Evolutionary conservation across 2,797 vertebrate genomes (phyloP).

Genomic region (Pangasius krempfi): DNA sequence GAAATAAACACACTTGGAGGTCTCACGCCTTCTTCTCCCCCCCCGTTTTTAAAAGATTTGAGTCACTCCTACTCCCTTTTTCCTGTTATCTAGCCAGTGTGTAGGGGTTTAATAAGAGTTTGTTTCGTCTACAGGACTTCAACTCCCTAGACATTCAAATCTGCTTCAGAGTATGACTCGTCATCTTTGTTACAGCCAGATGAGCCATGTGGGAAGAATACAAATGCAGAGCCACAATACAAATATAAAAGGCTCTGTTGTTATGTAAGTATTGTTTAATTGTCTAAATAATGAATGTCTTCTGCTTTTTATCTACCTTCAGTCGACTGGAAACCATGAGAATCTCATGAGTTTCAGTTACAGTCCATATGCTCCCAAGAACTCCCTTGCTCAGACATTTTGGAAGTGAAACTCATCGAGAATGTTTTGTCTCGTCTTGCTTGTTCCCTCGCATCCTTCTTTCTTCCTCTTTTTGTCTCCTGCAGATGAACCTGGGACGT

Average conservation of each 20-base stretch:
- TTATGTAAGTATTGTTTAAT: background rate
- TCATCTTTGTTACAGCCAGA: conserved; percentile 8
- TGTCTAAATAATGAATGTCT: background rate
- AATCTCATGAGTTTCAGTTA: background rate
- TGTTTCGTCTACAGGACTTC: conserved; percentile 21
- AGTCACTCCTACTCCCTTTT: conserved; percentile 19
- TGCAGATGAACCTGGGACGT: background rate
- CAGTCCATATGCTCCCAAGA: conserved; percentile 1
- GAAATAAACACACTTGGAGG: conserved; percentile 26
- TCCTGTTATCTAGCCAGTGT: conserved; percentile 20
- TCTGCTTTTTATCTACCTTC: background rate
- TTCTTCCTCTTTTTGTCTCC: background rate
- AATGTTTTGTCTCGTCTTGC: background rate
- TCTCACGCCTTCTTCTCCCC: background rate
- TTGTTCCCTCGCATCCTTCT: background rate
- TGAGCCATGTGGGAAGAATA: background rate
- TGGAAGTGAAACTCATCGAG: background rate
- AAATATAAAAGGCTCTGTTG: background rate
- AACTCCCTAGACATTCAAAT: conserved; percentile 18
- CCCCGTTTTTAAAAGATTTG: background rate
- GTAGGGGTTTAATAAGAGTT: conserved; percentile 7
- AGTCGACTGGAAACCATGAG: background rate
- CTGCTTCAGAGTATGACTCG: background rate
- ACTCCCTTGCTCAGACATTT: background rate
- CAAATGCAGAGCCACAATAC: background rate